phyloP scores from a whole-genome alignment of 2,888 invertebrate genomes.

The Megastigmus dorsalis region DNA sequence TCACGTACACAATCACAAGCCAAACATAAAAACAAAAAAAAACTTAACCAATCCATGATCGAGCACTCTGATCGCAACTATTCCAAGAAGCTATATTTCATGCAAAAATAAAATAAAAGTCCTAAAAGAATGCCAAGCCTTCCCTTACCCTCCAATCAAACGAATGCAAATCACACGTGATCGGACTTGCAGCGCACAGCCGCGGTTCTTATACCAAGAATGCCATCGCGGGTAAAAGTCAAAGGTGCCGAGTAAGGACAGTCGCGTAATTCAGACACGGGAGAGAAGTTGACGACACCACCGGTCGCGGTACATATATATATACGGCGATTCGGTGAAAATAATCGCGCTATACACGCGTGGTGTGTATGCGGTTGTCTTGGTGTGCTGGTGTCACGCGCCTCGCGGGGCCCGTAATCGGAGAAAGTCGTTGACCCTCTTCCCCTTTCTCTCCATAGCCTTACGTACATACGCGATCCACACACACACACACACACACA shows the following conservation, averaged over 20 bases:
- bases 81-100: no score
- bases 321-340: constrained; percentile 39
- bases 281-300: constrained; percentile 36
- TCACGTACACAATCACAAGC: background rate
- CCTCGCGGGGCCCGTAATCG: constrained; percentile 66
- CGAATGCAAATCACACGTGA: background rate
- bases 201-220: no score
- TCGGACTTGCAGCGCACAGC: background rate
- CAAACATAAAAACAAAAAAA: no score
- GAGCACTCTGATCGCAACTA: no score
- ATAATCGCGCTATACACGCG: constrained; percentile 20
- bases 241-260: constrained; percentile 11
- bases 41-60: no score
- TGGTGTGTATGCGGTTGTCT: no score
- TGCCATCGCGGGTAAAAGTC: background rate
- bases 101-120: no score
- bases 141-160: background rate
- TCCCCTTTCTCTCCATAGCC: constrained; percentile 44
- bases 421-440: constrained; percentile 70
- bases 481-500: background rate
- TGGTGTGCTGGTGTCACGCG: constrained; percentile 8
- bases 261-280: constrained; percentile 37
- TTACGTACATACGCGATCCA: no score
- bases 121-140: no score
- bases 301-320: no score